Evolutionary conservation across 2,113 vertebrate species (phyloP).

Genomic region (Protomyctophum bolini): DNA sequence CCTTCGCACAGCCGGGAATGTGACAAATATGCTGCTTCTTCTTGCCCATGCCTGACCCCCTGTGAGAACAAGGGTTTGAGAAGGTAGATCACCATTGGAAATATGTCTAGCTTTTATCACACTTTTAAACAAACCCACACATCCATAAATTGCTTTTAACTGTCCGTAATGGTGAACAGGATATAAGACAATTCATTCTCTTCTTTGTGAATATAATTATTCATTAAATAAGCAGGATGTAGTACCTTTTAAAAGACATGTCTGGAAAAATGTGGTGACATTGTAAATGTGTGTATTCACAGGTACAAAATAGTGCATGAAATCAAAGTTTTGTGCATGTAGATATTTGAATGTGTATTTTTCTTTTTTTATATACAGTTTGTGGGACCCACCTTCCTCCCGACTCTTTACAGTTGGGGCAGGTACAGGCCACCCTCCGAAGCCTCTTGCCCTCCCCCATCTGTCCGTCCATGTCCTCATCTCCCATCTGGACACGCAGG

Average conservation of each 20-base stretch:
- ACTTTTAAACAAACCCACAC: no score
- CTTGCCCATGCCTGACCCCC: constrained; percentile 94
- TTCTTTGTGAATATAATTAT: no score
- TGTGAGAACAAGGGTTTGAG: constrained; percentile 53
- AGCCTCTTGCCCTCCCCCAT: constrained; percentile 95
- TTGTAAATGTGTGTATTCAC: no score
- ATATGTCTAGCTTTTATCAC: no score
- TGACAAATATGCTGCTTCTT: constrained; percentile 99
- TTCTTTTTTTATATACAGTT: neutral
- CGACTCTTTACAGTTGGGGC: constrained; percentile 98
- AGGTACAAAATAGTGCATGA: no score
- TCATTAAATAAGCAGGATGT: no score
- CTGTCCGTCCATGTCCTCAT: constrained; percentile 89
- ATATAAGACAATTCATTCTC: no score
- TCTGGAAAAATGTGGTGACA: no score
- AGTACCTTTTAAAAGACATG: no score
- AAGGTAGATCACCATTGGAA: neutral
- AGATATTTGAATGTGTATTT: neutral
- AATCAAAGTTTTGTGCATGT: neutral
- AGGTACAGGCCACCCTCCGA: constrained; percentile 95
- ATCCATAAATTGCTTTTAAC: no score
- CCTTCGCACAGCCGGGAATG: constrained; percentile 96
- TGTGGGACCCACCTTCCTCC: constrained; percentile 87
- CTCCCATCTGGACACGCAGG: constrained; percentile 90
- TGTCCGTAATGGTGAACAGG: no score